phyloP scores from a whole-genome alignment of 2,888 invertebrate genomes.

The Nudaria mundana region DNA sequence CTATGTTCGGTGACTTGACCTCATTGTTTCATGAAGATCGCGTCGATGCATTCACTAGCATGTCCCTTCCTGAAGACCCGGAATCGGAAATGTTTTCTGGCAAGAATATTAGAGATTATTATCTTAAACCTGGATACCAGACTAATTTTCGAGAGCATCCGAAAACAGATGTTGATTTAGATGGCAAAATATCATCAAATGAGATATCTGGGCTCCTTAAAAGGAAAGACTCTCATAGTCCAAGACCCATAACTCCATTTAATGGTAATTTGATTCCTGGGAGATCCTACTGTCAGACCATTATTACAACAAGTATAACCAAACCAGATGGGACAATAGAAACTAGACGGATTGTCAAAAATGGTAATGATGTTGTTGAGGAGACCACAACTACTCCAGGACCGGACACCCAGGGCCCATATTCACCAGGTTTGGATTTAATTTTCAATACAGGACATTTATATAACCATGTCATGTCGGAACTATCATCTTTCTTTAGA shows the following conservation, averaged over 20 bases:
- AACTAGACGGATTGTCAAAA: conserved; percentile 65
- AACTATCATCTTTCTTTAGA: conserved; percentile 58
- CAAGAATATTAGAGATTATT: conserved; percentile 62
- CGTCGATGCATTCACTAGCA: conserved; percentile 35
- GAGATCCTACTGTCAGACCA: conserved; percentile 63
- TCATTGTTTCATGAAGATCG: conserved; percentile 50
- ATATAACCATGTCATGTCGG: conserved; percentile 45
- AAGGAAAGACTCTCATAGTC: conserved; percentile 40
- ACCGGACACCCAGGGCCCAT: conserved; percentile 36
- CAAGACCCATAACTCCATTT: conserved; percentile 39
- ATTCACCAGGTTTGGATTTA: conserved; percentile 43
- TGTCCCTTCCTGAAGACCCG: conserved; percentile 22
- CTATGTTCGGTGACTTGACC: conserved; percentile 61
- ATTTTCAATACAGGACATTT: conserved; percentile 45
- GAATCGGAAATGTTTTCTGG: conserved; percentile 44
- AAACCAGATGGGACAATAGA: conserved; percentile 69
- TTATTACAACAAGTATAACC: conserved; percentile 68
- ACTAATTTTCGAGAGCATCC: conserved; percentile 39
- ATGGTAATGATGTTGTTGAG: conserved; percentile 64
- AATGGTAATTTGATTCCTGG: conserved; percentile 56
- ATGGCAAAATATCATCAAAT: conserved; percentile 68
- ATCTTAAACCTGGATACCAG: conserved; percentile 69
- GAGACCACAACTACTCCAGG: conserved; percentile 52
- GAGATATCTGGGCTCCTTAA: conserved; percentile 68
- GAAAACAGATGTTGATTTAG: conserved; percentile 61